Evolutionary conservation across 2,888 invertebrate genomes (phyloP).

Genomic region (Andrena bicolor): DNA sequence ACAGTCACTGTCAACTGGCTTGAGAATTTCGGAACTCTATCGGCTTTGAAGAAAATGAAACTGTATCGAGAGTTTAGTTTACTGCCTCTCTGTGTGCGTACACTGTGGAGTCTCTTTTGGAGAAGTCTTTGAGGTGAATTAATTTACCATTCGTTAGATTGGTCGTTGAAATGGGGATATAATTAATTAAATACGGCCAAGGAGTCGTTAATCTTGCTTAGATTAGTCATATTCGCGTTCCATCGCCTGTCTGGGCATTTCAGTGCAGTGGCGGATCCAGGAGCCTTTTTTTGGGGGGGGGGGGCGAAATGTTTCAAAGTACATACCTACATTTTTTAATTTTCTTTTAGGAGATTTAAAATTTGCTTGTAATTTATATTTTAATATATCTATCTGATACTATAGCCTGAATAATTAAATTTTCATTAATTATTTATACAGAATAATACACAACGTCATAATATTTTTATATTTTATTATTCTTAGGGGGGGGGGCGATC

Average conservation of each 20-base stretch:
- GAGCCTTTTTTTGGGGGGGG: too few relatives aligned
- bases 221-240: neutral
- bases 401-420: too few relatives aligned
- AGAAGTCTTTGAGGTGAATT: neutral
- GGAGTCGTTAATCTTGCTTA: neutral
- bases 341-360: too few relatives aligned
- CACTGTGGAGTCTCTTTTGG: neutral
- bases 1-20: constrained; percentile 22
- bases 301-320: too few relatives aligned
- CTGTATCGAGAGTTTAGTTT: constrained; percentile 14
- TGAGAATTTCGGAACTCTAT: constrained; percentile 35
- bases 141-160: neutral
- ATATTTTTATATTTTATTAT: too few relatives aligned
- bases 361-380: too few relatives aligned
- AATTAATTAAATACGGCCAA: neutral
- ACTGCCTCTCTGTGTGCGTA: neutral
- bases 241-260: neutral
- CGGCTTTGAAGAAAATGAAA: constrained; percentile 42
- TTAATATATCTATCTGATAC: too few relatives aligned
- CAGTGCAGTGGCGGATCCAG: too few relatives aligned
- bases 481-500: too few relatives aligned
- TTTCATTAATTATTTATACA: too few relatives aligned
- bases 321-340: too few relatives aligned
- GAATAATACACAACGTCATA: too few relatives aligned
- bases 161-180: neutral